phyloP scores from a whole-genome alignment of 2,888 invertebrate species.

The Diogma glabrata region DNA sequence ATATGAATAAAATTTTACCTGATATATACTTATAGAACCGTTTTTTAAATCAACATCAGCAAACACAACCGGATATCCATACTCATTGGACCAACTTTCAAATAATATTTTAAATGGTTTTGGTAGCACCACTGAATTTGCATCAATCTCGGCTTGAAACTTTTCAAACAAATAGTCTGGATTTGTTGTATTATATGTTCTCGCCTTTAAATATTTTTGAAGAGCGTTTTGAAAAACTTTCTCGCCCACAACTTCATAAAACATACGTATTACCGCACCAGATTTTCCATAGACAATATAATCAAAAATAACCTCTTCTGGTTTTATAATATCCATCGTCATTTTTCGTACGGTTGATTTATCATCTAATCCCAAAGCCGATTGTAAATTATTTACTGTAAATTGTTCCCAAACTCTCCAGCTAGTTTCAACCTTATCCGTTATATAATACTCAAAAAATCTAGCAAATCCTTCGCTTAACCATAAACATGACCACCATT shows the following conservation, averaged over 20 bases:
- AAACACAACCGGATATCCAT: slow-evolving; percentile 61
- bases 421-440: slow-evolving; percentile 37
- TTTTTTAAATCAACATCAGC: slow-evolving; percentile 27
- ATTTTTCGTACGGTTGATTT: background rate
- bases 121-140: slow-evolving; percentile 29
- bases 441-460: slow-evolving; percentile 52
- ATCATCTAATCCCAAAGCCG: slow-evolving; percentile 37
- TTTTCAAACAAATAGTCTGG: slow-evolving; percentile 34
- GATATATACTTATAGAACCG: background rate
- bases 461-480: slow-evolving; percentile 55
- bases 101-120: slow-evolving; percentile 47
- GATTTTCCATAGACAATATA: slow-evolving; percentile 23
- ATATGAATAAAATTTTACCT: no score
- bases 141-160: slow-evolving; percentile 24
- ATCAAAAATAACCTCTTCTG: slow-evolving; percentile 8
- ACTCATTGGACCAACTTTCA: slow-evolving; percentile 61
- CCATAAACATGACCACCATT: slow-evolving; percentile 54
- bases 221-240: slow-evolving; percentile 45
- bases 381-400: slow-evolving; percentile 38
- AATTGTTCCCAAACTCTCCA: slow-evolving; percentile 46
- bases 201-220: slow-evolving; percentile 33
- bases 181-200: slow-evolving; percentile 30
- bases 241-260: slow-evolving; percentile 40
- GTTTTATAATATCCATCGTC: background rate
- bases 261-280: slow-evolving; percentile 46